Base-by-base conservation (phyloP, 2,797 vertebrate genomes). In the Eulemur albifrons region DNA sequence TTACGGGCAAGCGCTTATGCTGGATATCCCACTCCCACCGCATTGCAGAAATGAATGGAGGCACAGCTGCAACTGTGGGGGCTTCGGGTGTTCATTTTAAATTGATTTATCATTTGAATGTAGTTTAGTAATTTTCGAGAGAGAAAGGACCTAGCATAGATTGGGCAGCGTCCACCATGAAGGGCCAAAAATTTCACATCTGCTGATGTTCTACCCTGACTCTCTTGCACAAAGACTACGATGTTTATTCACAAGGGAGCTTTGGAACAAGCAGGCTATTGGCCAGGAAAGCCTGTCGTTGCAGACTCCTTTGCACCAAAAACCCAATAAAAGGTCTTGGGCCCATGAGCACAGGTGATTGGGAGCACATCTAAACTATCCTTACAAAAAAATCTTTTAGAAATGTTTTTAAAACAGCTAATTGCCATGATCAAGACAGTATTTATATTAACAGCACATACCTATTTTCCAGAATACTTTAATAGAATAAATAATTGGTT, bases 121-220 rank as follows among this genome's bases (percentile, higher is more conserved):
- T 43, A 61, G 30, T 35, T 94, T 82, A 88, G 95, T 92, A 65
- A 88, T 90, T 95, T 95, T 93, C 95, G 93, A 81, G 61, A 88
- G 18, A 79, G 67, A 38, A 59, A 67, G 50, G 54, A 50, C 10
- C 61, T 81, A 84, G 79, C 38, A 7, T 23, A 81, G 57, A 25
- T 0, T 25, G 32, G 30, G 59, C 67, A 32, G 45, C 38, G 0
- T 25, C 38, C 30, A 80, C 67, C 35, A 23, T 10, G 7, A 35
- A 48, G n/a, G 69, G 95, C 80, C 80, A 52, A 35, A 67, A 40
- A 25, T 23, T 50, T 57, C 76, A 84, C 73, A 88, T 43, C 83
- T 96, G 92, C 72, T 69, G 11, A 61, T 45, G 54, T 43, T 77
- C 59, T 48, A 43, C 25, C 81, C 90, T 30, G 72, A 67, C 50